Base-by-base conservation (phyloP, 2,888 invertebrate species). In the Scaptomyza flava region DNA sequence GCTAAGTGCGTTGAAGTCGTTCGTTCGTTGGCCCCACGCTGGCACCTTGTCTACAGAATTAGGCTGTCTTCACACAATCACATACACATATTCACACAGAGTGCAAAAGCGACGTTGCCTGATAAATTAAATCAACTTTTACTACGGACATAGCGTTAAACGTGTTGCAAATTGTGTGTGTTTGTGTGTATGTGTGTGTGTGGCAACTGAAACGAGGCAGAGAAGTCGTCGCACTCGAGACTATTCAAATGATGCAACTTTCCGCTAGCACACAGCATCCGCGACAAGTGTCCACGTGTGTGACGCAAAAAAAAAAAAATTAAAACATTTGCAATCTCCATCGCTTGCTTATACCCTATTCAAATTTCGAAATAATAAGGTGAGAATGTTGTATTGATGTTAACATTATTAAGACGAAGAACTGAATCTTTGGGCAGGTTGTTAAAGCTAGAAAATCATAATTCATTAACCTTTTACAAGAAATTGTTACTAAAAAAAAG, bases 1-100 rank as follows among this genome's bases (percentile, higher is more conserved):
- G 87, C 86, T 89, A 89, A 89, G 89, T 89, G 89, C 88, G 87
- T 77, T 83, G 85, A 79, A 85, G 81, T 81, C 79, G 84, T 83
- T 78, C 81, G 71, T 75, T 81, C 84, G 84, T 81, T 78, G 84
- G 71, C 78, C 81, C 50, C 70, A 41, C 20, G 58, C 20, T 50
- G 23, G 9, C 54, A 42, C 33, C 58, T 41, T 45, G 67, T 69
- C 74, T 61, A 62, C 71, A 67, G 84, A 75, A 81, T 81, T 84
- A 84, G 81, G 84, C 84, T 77, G 77, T 71, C 57, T 57, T 56
- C 54, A 9, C 52, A 42, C 31, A 20, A 17, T 23, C 33, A 33
- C 20, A 20, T 11, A 14, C 33, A 12, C 47, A 33, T 11, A 17
- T 7, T 12, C 11, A 33, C 17, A 41, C 3, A 14, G 14, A 17